phyloP scores from a whole-genome alignment of 2,797 vertebrate species.

The Falco berigora region DNA sequence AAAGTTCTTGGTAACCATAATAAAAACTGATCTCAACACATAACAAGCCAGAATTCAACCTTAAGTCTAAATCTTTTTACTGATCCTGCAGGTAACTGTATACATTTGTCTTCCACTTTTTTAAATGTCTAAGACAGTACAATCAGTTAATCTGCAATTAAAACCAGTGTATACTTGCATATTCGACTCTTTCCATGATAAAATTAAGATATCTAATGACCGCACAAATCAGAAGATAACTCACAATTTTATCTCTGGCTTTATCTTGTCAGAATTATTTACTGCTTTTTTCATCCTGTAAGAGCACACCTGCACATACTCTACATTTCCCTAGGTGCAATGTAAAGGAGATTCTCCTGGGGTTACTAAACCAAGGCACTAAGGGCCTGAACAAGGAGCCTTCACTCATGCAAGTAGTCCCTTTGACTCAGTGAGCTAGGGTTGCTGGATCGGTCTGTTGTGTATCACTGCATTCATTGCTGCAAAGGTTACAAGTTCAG shows the following conservation, averaged over 20 bases:
- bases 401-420: neutral
- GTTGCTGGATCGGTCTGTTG: neutral
- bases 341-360: neutral
- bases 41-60: neutral
- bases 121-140: neutral
- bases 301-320: constrained; percentile 1
- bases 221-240: constrained; percentile 25
- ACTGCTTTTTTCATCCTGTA: neutral
- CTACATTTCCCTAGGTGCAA: neutral
- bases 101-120: neutral
- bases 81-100: neutral
- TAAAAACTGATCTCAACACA: neutral
- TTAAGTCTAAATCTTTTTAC: neutral
- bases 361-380: neutral
- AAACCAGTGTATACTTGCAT: neutral
- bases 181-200: neutral
- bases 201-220: constrained; percentile 52
- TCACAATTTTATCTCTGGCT: constrained; percentile 29
- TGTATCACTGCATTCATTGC: neutral
- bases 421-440: neutral
- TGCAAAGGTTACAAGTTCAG: neutral
- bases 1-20: neutral
- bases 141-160: constrained; percentile 19
- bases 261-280: constrained; percentile 31
- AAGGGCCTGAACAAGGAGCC: neutral